A percentile compares a stretch with the other conserved stretches of the same genome.
Evolutionary conservation across 53 echinoderm and acorn worm species (phyloP).

Genomic region (Actinopyga echinites): DNA sequence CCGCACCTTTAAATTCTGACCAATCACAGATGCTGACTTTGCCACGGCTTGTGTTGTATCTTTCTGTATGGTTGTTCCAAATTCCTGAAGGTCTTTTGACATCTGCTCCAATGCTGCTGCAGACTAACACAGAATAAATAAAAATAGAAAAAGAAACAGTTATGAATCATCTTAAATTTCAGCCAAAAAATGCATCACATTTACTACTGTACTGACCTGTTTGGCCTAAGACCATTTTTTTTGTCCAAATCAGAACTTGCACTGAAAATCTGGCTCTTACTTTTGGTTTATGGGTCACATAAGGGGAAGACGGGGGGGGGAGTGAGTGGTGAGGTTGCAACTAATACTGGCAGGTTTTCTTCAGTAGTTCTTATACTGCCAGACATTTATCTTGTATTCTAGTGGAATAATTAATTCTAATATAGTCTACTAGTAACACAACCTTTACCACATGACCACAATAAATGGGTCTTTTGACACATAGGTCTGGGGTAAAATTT

Average conservation of each 20-base stretch:
- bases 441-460: no score
- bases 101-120: slow-evolving; percentile 77
- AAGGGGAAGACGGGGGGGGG: no score
- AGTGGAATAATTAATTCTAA: no score
- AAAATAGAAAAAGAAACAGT: neutral
- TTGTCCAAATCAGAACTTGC: neutral
- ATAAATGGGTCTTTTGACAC: no score
- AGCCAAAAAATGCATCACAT: neutral
- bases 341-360: no score
- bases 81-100: slow-evolving; percentile 83
- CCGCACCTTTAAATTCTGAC: slow-evolving; percentile 73
- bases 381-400: no score
- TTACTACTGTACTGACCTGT: neutral
- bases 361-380: no score
- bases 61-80: slow-evolving; percentile 80
- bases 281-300: no score
- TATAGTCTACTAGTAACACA: no score
- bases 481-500: no score
- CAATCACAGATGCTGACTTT: slow-evolving; percentile 69
- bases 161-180: neutral
- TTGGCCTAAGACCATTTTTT: neutral
- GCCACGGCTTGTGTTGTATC: slow-evolving; percentile 88
- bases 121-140: slow-evolving; percentile 57
- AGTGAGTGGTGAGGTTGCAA: no score
- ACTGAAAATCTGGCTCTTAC: neutral